Conservation (phyloP, 2,797 vertebrate species). For the Momotus momota region DNA sequence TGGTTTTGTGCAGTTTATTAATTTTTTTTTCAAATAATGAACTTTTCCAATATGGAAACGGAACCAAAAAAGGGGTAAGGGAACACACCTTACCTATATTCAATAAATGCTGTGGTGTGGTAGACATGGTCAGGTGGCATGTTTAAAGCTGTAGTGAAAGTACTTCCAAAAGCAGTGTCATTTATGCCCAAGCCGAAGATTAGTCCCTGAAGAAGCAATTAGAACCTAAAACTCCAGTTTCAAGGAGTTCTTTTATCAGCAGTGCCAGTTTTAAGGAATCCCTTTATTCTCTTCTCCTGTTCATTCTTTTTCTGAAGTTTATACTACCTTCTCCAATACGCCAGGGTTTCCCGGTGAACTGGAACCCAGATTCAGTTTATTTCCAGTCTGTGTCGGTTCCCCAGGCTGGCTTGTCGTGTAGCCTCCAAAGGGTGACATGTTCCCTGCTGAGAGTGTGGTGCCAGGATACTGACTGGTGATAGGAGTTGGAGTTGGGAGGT, state of each 20-base stretch:
- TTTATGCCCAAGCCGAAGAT: not conserved
- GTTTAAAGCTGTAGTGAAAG: not conserved
- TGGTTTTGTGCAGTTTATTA: not conserved
- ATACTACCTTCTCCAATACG: not conserved
- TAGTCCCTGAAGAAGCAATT: not conserved
- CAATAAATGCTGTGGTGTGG: not conserved
- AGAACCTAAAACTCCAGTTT: not conserved
- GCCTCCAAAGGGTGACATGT: not conserved
- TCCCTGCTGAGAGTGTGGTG: not conserved
- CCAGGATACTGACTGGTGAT: not conserved
- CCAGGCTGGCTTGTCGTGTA: rapidly evolving
- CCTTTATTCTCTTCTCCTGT: not conserved
- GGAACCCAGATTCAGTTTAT: not conserved
- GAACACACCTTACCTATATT: not conserved
- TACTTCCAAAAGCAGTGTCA: not conserved
- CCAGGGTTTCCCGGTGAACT: not conserved
- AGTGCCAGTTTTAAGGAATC: not conserved
- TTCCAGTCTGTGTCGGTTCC: rapidly evolving
- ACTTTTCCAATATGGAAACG: not conserved
- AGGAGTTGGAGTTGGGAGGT: not conserved
- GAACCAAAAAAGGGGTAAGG: not conserved
- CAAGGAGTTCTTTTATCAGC: not conserved
- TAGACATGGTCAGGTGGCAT: not conserved
- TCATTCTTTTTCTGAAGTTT: not conserved
- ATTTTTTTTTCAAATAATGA: not conserved